phyloP scores from a whole-genome alignment of 2,113 vertebrate genomes.

The Gallinago jamesoni region DNA sequence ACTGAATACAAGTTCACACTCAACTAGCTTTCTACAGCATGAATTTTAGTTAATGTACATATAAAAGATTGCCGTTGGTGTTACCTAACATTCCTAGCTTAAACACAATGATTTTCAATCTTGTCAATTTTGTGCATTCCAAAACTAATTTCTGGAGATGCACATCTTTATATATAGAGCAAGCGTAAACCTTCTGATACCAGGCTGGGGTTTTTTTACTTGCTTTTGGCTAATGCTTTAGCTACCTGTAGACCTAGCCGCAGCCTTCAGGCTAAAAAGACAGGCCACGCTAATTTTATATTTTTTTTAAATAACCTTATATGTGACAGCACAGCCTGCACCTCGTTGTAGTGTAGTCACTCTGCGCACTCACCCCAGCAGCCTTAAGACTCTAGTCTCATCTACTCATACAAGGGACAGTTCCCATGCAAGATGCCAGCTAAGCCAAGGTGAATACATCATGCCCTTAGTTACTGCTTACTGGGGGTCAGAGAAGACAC shows the following conservation, averaged over 20 bases:
- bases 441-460: neutral
- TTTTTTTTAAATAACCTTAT: neutral
- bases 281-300: neutral
- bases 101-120: neutral
- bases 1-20: neutral
- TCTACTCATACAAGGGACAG: neutral
- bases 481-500: neutral
- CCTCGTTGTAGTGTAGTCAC: accelerated
- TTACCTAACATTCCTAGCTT: neutral
- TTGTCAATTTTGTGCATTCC: neutral
- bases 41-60: neutral
- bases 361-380: neutral
- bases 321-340: neutral
- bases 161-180: neutral
- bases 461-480: accelerated
- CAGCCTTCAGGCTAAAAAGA: neutral
- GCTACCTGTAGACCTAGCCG: accelerated
- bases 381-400: neutral
- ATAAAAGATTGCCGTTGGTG: accelerated
- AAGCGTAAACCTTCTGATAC: neutral
- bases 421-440: neutral
- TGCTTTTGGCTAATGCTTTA: neutral
- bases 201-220: accelerated
- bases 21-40: neutral
- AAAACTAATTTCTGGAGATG: neutral